Evolutionary conservation across 2,113 vertebrate species (phyloP).

Genomic region (Scomber scombrus): DNA sequence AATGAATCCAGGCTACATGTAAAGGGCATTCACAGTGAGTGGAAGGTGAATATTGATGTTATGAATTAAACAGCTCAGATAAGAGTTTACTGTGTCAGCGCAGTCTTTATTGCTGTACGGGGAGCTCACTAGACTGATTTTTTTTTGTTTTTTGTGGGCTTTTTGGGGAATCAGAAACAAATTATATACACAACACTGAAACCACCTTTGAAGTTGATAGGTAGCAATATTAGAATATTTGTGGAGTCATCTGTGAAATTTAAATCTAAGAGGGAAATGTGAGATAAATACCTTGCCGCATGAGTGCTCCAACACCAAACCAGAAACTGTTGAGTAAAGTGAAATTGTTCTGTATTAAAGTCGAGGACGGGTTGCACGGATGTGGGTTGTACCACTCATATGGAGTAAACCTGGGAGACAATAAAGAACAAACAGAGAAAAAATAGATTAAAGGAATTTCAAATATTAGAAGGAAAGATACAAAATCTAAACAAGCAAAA

Average conservation of each 20-base stretch:
- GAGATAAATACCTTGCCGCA: constrained; percentile 96
- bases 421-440: background rate
- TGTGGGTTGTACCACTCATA: constrained; percentile 99
- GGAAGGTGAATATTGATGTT: constrained; percentile 37
- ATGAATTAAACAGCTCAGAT: constrained; percentile 39
- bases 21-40: constrained; percentile 25
- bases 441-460: background rate
- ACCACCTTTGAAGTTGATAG: too few relatives aligned
- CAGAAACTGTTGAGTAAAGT: constrained; percentile 99
- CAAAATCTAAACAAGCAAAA: background rate
- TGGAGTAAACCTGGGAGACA: constrained; percentile 93
- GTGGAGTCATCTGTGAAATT: too few relatives aligned
- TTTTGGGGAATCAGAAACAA: too few relatives aligned
- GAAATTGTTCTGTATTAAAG: constrained; percentile 99
- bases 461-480: background rate
- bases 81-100: constrained; percentile 78
- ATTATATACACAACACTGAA: too few relatives aligned
- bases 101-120: background rate
- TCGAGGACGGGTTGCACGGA: constrained; percentile 96
- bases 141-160: too few relatives aligned
- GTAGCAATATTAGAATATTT: too few relatives aligned
- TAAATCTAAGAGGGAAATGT: constrained; percentile 24
- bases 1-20: constrained; percentile 5
- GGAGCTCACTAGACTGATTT: background rate
- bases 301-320: constrained; percentile 99